Evolutionary conservation across 2,797 vertebrate species (phyloP), one percentile per base, ranked within the genome.

Genomic region (Brachyalestes nurse): DNA sequence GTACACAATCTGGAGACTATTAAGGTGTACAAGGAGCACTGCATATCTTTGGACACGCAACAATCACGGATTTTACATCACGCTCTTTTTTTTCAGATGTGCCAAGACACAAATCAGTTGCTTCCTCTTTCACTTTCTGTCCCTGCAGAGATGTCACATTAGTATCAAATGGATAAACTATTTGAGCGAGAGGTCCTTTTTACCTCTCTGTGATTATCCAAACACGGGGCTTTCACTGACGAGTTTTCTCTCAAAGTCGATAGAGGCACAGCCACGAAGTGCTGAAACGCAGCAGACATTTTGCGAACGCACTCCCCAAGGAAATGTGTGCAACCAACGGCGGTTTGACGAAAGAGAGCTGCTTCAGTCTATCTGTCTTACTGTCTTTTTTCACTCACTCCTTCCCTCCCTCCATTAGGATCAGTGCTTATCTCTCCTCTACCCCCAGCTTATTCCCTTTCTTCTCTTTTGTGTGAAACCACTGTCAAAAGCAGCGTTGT

Each of bases 361-460:
- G 64, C 74, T 75, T 51, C 14, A 8, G 40, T 61, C 19, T 64
- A 8, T 83, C 28, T 77, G 6, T 83, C 40, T 57, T 49, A 47
- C 38, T 57, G 28, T n/a, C 17, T 51, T 28, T n/a, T n/a, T n/a
- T n/a, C n/a, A n/a, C 14, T 51, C 19, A 19, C 25, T 23, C 23
- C n/a, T n/a, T 58, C 45, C 51, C 51, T 69, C 9, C 71, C 34
- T 82, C 14, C 57, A 72, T 82, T 47, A 55, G 25, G 23, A 25
- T 61, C n/a, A n/a, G n/a, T 92, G 88, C 93, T 90, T 85, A 90
- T 91, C 90, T 90, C 87, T 88, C 89, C 86, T 92, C 90, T 89
- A 90, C 73, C 90, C 83, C 90, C 75, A 87, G 88, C 82, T 8
- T n/a, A 0, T 73, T 77, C 72, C 64, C 60, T 76, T 55, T 62